Evolutionary conservation across 2,888 invertebrate species (phyloP), one percentile per base, ranked within the genome.

Genomic region (Polylopha cassiicola): DNA sequence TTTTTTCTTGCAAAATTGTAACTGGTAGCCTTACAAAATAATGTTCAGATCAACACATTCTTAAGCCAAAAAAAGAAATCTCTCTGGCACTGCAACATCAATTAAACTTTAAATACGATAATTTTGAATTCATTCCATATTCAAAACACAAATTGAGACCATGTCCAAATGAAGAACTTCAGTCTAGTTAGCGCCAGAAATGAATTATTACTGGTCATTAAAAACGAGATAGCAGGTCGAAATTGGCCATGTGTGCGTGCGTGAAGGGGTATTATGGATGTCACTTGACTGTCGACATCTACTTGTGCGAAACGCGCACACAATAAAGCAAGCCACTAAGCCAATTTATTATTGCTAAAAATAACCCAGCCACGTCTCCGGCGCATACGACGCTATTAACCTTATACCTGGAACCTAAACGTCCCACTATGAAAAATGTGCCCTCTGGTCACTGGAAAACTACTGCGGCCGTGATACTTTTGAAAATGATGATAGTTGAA

Each of bases 321-420:
- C 78, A 80, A 78, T 79, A 79, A 78, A 74, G 65, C 65, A 72
- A 76, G 76, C 71, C 66, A 76, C 79, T 79, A 82, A 85, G 76
- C 79, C 82, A 84, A 85, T 85, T 85, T 85, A 84, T 74, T 75
- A 81, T 73, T 68, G 75, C 84, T 85, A 85, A 84, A 85, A 85
- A 85, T 85, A 85, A 75, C 75, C 60, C 68, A 61, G 61, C 71
- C 69, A 77, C 71, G 69, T 79, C 82, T 78, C 79, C 63, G 67
- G 60, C 71, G 68, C 71, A 76, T 76, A 70, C 65, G 68, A 69
- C 70, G 73, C 67, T 79, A 78, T 80, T 81, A 81, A 75, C 77
- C 78, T 73, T 79, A 73, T 73, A 74, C 64, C 71, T 65, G 63
- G 67, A 73, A 68, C 68, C 68, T 73, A 70, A 73, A 71, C 61